These are phyloP conservation scores for Podarcis raffonei DNA, from an alignment of 2,113 vertebrate species.

Conservation along the genomic window DNA sequence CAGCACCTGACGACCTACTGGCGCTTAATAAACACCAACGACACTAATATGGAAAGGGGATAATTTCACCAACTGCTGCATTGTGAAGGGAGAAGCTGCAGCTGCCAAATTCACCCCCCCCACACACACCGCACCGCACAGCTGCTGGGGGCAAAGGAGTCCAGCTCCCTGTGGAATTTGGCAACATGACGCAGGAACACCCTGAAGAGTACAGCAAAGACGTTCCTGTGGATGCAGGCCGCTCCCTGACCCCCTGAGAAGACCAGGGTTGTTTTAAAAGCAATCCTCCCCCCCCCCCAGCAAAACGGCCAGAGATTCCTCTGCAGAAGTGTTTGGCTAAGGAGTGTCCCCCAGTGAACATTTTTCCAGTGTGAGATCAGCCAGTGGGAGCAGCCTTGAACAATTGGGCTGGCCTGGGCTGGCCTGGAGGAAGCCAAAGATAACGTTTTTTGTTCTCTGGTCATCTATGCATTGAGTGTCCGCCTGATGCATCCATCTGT, in stretches of 20 bases:
- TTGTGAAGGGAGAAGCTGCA: background rate
- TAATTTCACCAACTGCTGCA: background rate
- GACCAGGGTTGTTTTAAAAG: background rate
- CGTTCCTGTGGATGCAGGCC: background rate
- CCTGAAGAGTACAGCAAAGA: background rate
- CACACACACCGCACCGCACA: too few relatives aligned
- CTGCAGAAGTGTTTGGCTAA: background rate
- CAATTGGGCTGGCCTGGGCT: background rate
- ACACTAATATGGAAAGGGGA: background rate
- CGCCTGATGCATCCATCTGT: background rate
- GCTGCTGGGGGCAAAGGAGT: background rate
- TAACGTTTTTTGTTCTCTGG: background rate
- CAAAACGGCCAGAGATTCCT: background rate
- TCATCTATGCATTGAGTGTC: background rate
- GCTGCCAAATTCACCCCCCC: background rate
- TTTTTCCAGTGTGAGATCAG: background rate
- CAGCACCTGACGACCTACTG: background rate
- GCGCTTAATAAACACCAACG: too few relatives aligned
- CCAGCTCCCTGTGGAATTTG: background rate
- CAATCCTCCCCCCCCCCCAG: background rate
- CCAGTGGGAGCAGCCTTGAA: background rate
- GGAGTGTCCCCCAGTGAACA: background rate
- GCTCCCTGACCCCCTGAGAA: background rate
- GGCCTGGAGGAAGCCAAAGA: background rate
- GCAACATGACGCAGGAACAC: background rate